Percentiles rank a stretch among this genome's conserved stretches.
phyloP scores from a whole-genome alignment of 1,140 invertebrate genomes.

The Cydia pomonella region DNA sequence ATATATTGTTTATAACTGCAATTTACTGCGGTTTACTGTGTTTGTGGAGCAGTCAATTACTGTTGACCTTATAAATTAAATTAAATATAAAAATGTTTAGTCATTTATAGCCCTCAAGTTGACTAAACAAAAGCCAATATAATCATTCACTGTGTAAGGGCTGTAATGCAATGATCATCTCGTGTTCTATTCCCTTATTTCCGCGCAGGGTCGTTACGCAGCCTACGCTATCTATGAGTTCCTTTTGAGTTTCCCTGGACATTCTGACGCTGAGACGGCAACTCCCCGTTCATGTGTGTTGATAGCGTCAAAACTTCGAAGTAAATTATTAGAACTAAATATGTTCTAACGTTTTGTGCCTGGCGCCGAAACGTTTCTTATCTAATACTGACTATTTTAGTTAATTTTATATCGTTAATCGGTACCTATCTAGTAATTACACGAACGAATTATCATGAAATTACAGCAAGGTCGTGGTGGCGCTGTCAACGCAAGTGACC shows the following conservation, averaged over 20 bases:
- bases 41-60: no score
- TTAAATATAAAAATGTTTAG: no score
- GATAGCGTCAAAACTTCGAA: background rate
- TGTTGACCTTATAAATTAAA: no score
- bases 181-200: background rate
- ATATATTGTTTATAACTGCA: no score
- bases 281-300: background rate
- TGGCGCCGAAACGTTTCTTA: background rate
- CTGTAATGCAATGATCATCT: background rate
- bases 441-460: background rate
- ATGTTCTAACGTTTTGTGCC: background rate
- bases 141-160: no score
- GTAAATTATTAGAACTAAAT: no score
- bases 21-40: no score
- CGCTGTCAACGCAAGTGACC: background rate
- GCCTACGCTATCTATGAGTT: conserved; percentile 3
- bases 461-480: background rate
- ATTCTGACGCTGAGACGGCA: background rate
- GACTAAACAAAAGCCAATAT: no score
- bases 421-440: background rate
- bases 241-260: conserved; percentile 2
- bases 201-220: conserved; percentile 26
- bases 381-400: background rate
- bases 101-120: no score
- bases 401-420: background rate